Percentiles rank a stretch among this genome's conserved stretches.
Evolutionary conservation across 2,113 vertebrate genomes (phyloP).

Genomic region (Brachyhypopomus occidentalis): DNA sequence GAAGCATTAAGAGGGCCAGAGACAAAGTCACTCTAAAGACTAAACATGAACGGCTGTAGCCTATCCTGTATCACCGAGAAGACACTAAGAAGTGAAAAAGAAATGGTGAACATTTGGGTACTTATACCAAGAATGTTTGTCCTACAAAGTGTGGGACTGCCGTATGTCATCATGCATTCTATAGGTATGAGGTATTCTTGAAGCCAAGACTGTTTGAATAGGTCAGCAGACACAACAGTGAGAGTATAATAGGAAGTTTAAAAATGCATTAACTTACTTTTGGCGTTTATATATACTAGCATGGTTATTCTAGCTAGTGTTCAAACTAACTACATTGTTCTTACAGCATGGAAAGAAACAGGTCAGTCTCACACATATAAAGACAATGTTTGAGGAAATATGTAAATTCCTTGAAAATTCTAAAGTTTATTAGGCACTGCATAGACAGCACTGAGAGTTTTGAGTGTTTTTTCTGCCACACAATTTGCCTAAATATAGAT

Average conservation of each 20-base stretch:
- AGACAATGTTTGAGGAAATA: background rate
- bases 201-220: too few species aligned
- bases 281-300: too few species aligned
- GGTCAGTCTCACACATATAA: background rate
- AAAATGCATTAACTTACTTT: too few species aligned
- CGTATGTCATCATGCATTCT: background rate
- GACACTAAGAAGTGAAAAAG: background rate
- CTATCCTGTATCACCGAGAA: background rate
- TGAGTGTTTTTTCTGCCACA: background rate
- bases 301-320: too few species aligned
- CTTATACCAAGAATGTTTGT: background rate
- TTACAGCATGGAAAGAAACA: background rate
- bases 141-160: background rate
- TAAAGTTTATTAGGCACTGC: background rate
- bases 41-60: constrained; percentile 13
- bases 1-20: constrained; percentile 17
- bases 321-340: background rate
- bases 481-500: background rate
- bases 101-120: background rate
- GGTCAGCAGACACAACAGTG: too few species aligned
- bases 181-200: too few species aligned
- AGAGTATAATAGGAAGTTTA: too few species aligned
- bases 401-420: background rate
- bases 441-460: background rate
- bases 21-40: constrained; percentile 30